Conservation (phyloP, 2,888 invertebrate species). For the Selenia dentaria region DNA sequence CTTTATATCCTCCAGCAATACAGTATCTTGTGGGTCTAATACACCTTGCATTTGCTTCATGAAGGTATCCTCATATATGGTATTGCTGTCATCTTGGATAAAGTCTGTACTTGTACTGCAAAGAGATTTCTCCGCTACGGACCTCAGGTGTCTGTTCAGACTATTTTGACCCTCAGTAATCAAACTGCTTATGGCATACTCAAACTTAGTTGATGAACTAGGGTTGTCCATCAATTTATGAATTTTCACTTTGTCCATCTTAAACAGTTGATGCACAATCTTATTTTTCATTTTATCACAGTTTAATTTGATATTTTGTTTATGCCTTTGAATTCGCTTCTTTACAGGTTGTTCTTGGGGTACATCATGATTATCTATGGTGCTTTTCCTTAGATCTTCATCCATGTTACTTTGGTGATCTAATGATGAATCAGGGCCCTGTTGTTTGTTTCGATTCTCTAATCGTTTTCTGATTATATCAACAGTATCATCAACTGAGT, state of each 20-base stretch:
- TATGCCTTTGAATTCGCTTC: slow-evolving; percentile 52
- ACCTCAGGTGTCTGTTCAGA: slow-evolving; percentile 71
- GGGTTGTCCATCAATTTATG: slow-evolving; percentile 79
- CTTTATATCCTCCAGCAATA: slow-evolving; percentile 83
- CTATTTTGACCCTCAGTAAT: slow-evolving; percentile 80
- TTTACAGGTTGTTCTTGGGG: slow-evolving; percentile 55
- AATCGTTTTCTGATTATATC: slow-evolving; percentile 69
- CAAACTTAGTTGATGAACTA: slow-evolving; percentile 78
- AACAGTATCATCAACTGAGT: slow-evolving; percentile 76
- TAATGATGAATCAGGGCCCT: slow-evolving; percentile 35
- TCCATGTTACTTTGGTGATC: slow-evolving; percentile 39
- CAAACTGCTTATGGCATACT: slow-evolving; percentile 77
- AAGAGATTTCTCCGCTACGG: slow-evolving; percentile 76
- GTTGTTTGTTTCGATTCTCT: slow-evolving; percentile 61
- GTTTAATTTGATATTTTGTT: slow-evolving; percentile 53
- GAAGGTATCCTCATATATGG: slow-evolving; percentile 90
- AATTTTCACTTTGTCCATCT: slow-evolving; percentile 79
- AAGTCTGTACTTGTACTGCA: slow-evolving; percentile 66
- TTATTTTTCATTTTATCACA: slow-evolving; percentile 77
- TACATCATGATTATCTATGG: slow-evolving; percentile 28
- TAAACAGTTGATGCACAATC: slow-evolving; percentile 77
- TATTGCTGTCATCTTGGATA: slow-evolving; percentile 85
- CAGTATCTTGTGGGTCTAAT: slow-evolving; percentile 83
- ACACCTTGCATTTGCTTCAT: slow-evolving; percentile 87
- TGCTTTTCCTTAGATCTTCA: slow-evolving; percentile 35